Evolutionary conservation across 2,888 invertebrate species (phyloP).

Genomic region (Harpagoxenus sublaevis): DNA sequence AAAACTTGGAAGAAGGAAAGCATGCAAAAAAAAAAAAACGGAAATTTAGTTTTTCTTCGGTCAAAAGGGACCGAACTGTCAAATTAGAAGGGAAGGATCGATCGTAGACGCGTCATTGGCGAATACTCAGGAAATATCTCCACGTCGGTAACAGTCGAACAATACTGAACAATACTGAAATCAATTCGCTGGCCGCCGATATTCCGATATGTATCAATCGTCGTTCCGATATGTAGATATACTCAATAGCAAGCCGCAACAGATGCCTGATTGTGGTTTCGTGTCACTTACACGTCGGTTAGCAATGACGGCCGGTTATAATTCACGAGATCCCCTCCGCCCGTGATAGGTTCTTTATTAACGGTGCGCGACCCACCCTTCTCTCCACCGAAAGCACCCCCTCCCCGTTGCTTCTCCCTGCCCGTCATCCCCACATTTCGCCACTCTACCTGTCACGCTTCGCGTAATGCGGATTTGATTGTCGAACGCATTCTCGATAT

Average conservation of each 20-base stretch:
- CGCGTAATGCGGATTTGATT: conserved; percentile 56
- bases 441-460: conserved; percentile 59
- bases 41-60: neutral
- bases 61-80: neutral
- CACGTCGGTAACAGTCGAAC: conserved; percentile 36
- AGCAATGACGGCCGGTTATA: conserved; percentile 51
- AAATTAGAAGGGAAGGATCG: conserved; percentile 10
- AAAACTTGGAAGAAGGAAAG: neutral
- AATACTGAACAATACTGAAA: conserved; percentile 46
- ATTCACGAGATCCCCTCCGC: conserved; percentile 52
- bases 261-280: conserved; percentile 55
- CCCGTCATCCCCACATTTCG: conserved; percentile 44
- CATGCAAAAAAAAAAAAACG: neutral
- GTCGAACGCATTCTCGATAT: conserved; percentile 59
- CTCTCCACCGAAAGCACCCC: neutral
- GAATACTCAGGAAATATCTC: conserved; percentile 33
- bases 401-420: neutral
- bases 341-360: conserved; percentile 56
- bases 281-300: conserved; percentile 56
- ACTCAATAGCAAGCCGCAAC: conserved; percentile 54
- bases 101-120: neutral
- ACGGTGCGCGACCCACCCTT: conserved; percentile 13
- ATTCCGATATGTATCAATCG: conserved; percentile 56
- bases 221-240: conserved; percentile 40
- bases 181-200: conserved; percentile 43